Base-by-base conservation (phyloP, 2,888 invertebrate species). In the Pimpla rufipes region DNA sequence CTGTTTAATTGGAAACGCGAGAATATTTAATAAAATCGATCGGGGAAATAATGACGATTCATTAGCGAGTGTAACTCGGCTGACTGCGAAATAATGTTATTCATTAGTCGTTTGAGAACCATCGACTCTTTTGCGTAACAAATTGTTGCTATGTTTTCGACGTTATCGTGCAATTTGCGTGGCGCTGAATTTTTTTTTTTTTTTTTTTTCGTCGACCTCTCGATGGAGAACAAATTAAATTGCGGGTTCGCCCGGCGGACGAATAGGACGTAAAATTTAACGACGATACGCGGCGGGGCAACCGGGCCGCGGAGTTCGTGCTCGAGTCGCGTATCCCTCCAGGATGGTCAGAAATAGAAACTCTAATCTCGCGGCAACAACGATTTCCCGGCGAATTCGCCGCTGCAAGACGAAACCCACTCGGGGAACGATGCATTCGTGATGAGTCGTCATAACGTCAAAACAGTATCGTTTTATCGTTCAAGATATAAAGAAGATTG, bases 291-390 rank as follows among this genome's bases (percentile, higher is more conserved):
- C 16, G 7, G 7, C 5, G 37, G 7, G 29, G n/a, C 35, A 59
- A 10, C 4, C n/a, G n/a, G n/a, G n/a, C n/a, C n/a, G n/a, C n/a
- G n/a, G n/a, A 2, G 37, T 59, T 62, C 62, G 62, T 62, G 37
- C 37, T 3, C 10, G 8, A 62, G 16, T 18, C 16, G 18, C 37
- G 37, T 40, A 40, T 18, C 18, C 16, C 18, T 3, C 7, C 10
- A 37, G 3, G 62, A 40, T 37, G 40, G 62, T 62, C 37, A 62
- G 62, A 40, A 62, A 62, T 62, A 62, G 62, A 8, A 62, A 13
- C 18, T 62, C 16, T 18, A 40, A 62, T 18, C 16, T 40, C 18
- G n/a, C n/a, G 2, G 37, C 10, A 11, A 40, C 37, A 37, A 37
- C 37, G 57, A 35, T 35, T 35, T 35, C 7, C 7, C 8, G 4